Percentiles rank a stretch among this genome's conserved stretches.
Conservation (phyloP, 2,113 vertebrate species). For the Anoplopoma fimbria region DNA sequence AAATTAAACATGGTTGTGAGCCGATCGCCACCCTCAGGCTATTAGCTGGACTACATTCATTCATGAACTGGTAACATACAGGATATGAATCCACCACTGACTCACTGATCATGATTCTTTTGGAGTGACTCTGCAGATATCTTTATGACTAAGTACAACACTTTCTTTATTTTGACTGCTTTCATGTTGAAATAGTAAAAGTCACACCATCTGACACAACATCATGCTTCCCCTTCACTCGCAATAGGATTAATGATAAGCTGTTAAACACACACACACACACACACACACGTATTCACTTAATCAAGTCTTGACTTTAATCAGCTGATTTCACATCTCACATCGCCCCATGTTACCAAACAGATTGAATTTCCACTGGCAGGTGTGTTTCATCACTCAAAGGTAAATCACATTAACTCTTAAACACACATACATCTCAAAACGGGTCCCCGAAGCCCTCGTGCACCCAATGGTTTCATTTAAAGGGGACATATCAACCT, state of each 20-base stretch:
- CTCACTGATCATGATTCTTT: neutral
- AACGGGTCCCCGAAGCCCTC: neutral
- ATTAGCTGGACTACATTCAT: constrained; percentile 15
- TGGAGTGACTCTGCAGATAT: neutral
- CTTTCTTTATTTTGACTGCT: neutral
- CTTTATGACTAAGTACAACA: neutral
- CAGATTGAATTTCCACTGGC: constrained; percentile 17
- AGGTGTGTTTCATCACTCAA: neutral
- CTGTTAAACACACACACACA: constrained; percentile 4
- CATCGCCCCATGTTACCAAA: constrained; percentile 3
- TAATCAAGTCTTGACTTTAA: constrained; percentile 21
- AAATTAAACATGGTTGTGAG: constrained; percentile 28
- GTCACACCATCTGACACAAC: neutral
- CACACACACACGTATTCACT: constrained; percentile 1
- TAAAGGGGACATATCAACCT: no score
- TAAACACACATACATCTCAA: neutral
- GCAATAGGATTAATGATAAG: neutral
- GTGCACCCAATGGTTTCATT: neutral
- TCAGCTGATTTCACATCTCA: constrained; percentile 34
- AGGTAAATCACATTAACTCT: neutral
- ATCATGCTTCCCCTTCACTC: constrained; percentile 3
- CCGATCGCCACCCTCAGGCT: neutral
- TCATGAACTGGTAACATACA: constrained; percentile 14
- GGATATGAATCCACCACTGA: constrained; percentile 37
- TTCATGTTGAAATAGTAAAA: neutral